Evolutionary conservation across 2,797 vertebrate genomes (phyloP), one percentile per base, ranked within the genome.

Genomic region (Cynopterus sphinx): DNA sequence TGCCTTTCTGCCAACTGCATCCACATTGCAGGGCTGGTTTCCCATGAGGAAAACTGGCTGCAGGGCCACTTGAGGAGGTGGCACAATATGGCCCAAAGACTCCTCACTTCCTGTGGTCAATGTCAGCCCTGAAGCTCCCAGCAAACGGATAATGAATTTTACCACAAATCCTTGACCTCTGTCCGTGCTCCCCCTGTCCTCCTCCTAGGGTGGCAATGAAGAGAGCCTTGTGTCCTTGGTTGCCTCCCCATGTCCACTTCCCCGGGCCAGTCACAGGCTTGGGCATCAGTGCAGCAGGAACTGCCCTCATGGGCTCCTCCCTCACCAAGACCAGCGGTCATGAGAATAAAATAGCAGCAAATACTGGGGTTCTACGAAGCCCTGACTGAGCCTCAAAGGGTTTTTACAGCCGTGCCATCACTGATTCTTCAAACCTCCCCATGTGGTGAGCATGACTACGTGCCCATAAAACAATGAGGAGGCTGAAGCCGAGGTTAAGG

Each of bases 381-480:
- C 24, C 77, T 90, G n/a, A 22, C 77, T 41, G 36, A 43, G 49
- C 79, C 9, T 46, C 11, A 11, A 1, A 6, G 16, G 15, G 21
- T 41, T 68, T 79, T 53, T 7, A 28, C 39, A 39, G 71, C 63
- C 63, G 59, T 49, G 36, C n/a, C 15, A 16, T 67, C 87, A 57
- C 22, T 24, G 24, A 92, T 22, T 24, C 61, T 39, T n/a, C 59
- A 36, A 70, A 43, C 59, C 61, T 61, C n/a, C 61, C 68, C 41
- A 4, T 0, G 5, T 0, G 4, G 1, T 13, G 10, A 55, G 21
- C 65, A 28, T 46, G 39, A 39, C 46, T 57, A 16, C 19, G 22
- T 81, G 70, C 6, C 49, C n/a, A 11, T 26, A 46, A 67, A 59
- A 21, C 55, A 13, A 81, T 5, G 36, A 82, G 39, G 43, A 19